These are phyloP conservation scores for Xyliphius kryptos DNA, from an alignment of 2,113 vertebrate species.

Conservation along the genomic window DNA sequence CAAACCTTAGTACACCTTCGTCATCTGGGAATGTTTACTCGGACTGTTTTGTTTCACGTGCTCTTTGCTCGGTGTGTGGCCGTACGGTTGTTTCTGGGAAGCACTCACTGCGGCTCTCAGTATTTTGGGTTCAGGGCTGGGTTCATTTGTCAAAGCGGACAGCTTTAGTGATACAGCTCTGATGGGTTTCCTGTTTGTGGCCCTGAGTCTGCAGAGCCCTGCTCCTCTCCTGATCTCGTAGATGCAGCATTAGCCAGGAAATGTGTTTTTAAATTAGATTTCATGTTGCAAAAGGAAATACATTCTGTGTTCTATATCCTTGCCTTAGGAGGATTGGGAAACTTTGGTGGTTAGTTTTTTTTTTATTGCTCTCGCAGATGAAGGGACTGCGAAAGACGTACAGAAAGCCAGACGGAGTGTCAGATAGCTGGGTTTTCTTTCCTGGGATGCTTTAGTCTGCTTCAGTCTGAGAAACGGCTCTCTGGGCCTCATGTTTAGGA, in stretches of 20 bases:
- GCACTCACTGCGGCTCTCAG: conserved; percentile 11
- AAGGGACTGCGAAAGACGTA: too few relatives aligned
- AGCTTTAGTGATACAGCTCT: conserved; percentile 24
- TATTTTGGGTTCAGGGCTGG: conserved; percentile 28
- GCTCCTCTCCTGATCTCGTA: background rate
- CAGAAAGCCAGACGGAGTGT: too few relatives aligned
- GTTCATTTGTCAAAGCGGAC: conserved; percentile 30
- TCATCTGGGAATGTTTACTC: conserved; percentile 35
- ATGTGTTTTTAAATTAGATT: conserved; percentile 21
- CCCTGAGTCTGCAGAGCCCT: background rate
- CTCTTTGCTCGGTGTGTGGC: conserved; percentile 18
- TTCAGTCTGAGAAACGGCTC: background rate
- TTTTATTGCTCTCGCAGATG: too few relatives aligned
- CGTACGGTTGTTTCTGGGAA: conserved; percentile 23
- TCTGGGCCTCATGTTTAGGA: conserved; percentile 44
- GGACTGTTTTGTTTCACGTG: conserved; percentile 22
- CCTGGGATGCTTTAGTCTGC: background rate
- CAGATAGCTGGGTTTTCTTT: background rate
- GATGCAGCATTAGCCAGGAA: conserved; percentile 14
- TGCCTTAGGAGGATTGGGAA: background rate
- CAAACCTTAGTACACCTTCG: background rate
- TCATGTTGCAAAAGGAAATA: conserved; percentile 10
- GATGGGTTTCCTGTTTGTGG: conserved; percentile 20
- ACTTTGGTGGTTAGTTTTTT: background rate
- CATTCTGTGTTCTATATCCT: background rate